These are phyloP conservation scores for Allolobophora icterica DNA, from an alignment of 2,888 invertebrate genomes.

Conservation along the genomic window DNA sequence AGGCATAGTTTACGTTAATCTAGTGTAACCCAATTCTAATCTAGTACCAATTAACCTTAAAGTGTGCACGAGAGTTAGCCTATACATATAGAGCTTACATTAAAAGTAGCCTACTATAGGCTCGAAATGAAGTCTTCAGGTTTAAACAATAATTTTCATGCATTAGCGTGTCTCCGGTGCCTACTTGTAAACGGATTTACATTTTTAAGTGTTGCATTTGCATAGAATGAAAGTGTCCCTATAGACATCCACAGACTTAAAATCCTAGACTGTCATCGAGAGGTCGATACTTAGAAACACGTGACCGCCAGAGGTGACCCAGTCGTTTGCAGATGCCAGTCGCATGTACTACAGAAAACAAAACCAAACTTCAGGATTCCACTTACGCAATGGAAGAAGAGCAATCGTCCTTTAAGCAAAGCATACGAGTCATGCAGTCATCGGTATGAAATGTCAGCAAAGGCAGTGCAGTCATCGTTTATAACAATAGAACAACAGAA, in stretches of 20 bases:
- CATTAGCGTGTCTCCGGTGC: not conserved
- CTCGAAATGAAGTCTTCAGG: not conserved
- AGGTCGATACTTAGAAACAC: not conserved
- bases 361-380: not conserved
- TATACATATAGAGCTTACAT: not conserved
- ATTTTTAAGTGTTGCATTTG: too few species aligned
- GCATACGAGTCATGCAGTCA: too few species aligned
- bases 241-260: constrained; percentile 5
- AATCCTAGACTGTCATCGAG: not conserved
- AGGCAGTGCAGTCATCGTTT: too few species aligned
- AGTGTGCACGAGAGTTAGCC: too few species aligned
- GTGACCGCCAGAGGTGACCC: not conserved
- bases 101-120: not conserved
- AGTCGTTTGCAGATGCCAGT: not conserved
- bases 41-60: too few species aligned
- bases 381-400: not conserved
- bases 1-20: too few species aligned
- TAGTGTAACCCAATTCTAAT: too few species aligned
- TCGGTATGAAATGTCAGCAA: too few species aligned
- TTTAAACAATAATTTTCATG: too few species aligned
- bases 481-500: too few species aligned
- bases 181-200: not conserved
- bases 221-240: too few species aligned
- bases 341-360: constrained; percentile 17
- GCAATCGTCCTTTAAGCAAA: not conserved